Percentiles rank a stretch among this genome's conserved stretches.
phyloP scores from a whole-genome alignment of 2,888 invertebrate species.

The Eupelmus urozonus region DNA sequence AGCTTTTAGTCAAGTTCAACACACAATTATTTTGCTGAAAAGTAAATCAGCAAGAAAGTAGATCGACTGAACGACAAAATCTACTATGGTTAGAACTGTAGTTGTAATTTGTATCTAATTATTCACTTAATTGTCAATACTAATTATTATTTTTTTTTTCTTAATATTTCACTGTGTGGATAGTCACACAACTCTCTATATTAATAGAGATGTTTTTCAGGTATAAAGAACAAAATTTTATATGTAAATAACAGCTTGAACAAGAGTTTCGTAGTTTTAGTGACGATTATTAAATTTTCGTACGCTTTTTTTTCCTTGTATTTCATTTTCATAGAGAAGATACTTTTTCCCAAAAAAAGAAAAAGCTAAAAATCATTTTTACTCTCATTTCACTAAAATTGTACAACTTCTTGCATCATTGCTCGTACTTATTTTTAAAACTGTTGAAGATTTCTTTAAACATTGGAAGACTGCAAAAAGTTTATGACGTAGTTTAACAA shows the following conservation, averaged over 20 bases:
- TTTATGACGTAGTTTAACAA: not conserved
- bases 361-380: constrained; percentile 2
- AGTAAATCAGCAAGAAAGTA: constrained; percentile 12
- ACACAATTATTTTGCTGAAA: not conserved
- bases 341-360: no score
- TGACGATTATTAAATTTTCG: constrained; percentile 3
- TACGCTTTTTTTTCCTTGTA: not conserved
- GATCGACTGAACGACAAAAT: constrained; percentile 43
- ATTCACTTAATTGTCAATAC: constrained; percentile 45
- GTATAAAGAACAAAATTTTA: constrained; percentile 38
- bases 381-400: constrained; percentile 7
- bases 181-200: not conserved
- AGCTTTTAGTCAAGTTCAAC: constrained; percentile 15
- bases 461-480: constrained; percentile 43
- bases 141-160: constrained; percentile 14
- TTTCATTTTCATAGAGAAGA: not conserved
- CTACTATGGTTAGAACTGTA: constrained; percentile 38
- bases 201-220: not conserved
- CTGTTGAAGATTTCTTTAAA: constrained; percentile 16
- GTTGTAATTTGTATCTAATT: constrained; percentile 44
- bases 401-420: not conserved
- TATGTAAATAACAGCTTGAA: constrained; percentile 42
- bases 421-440: constrained; percentile 1
- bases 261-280: constrained; percentile 23
- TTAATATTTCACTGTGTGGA: constrained; percentile 9